phyloP scores from a whole-genome alignment of 2,113 vertebrate species.

The Rissa tridactyla region DNA sequence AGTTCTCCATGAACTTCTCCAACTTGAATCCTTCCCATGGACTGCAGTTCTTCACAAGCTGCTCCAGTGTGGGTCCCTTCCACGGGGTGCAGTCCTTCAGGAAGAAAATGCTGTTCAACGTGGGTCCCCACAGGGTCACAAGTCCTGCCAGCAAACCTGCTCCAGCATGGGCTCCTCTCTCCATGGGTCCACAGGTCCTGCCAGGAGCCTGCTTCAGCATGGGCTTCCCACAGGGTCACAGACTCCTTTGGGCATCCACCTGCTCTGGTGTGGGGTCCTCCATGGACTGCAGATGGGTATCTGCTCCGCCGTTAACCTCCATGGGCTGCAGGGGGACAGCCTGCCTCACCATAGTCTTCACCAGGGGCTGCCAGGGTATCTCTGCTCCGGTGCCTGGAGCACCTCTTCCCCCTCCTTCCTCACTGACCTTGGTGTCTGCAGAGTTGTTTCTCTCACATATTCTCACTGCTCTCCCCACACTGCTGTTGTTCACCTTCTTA shows the following conservation, averaged over 20 bases:
- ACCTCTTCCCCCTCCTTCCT: neutral
- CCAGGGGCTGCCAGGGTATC: neutral
- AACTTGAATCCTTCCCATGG: neutral
- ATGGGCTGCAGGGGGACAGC: neutral
- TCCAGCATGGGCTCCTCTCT: neutral
- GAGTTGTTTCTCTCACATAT: neutral
- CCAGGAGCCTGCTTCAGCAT: neutral
- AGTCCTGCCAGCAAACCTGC: neutral
- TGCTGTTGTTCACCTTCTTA: neutral
- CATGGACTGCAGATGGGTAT: neutral
- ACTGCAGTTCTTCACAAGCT: neutral
- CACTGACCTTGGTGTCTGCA: neutral
- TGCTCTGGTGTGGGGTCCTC: neutral
- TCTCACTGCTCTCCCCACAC: neutral
- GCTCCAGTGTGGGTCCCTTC: neutral
- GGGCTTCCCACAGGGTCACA: neutral
- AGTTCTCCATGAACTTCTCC: neutral
- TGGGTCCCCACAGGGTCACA: neutral
- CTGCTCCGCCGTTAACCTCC: neutral
- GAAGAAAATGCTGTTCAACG: neutral
- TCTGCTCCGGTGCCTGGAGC: neutral
- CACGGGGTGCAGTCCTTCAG: neutral
- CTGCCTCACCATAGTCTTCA: neutral
- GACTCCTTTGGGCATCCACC: neutral
- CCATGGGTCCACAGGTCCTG: neutral